Conservation (phyloP, 2,113 vertebrate genomes). For the Colaptes auratus region DNA sequence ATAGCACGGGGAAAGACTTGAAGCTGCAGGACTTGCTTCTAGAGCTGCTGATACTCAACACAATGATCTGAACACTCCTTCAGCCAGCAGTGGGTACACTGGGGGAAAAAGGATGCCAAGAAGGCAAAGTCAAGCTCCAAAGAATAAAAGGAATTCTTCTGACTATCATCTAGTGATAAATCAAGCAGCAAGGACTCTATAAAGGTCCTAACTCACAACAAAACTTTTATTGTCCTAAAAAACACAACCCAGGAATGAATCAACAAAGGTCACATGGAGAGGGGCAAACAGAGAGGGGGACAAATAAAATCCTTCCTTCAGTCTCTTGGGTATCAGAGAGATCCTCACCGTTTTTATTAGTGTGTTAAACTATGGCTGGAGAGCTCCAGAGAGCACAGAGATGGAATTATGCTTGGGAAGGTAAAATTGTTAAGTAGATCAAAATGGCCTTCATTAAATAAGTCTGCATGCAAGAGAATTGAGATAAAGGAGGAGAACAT, state of each 20-base stretch:
- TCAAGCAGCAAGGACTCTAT: background rate
- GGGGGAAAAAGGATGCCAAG: background rate
- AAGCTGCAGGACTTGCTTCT: background rate
- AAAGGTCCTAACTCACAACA: background rate
- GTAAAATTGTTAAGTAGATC: constrained; percentile 41
- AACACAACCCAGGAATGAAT: background rate
- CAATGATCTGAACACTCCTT: background rate
- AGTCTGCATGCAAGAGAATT: constrained; percentile 74
- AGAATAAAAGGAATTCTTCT: background rate
- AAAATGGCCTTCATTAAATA: constrained; percentile 40
- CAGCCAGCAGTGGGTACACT: background rate
- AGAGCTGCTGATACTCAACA: background rate
- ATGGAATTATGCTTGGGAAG: constrained; percentile 48
- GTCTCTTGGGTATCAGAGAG: background rate
- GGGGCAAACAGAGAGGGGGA: background rate
- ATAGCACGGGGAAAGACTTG: background rate
- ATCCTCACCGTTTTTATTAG: constrained; percentile 53
- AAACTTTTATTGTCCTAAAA: background rate
- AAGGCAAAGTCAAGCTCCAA: background rate
- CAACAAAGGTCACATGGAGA: background rate
- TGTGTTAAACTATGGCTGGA: constrained; percentile 70
- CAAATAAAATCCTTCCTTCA: background rate
- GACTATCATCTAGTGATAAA: background rate
- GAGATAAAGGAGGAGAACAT: constrained; percentile 55
- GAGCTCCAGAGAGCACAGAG: constrained; percentile 57